Evolutionary conservation across 2,797 vertebrate genomes (phyloP).

Genomic region (Ispidina picta): DNA sequence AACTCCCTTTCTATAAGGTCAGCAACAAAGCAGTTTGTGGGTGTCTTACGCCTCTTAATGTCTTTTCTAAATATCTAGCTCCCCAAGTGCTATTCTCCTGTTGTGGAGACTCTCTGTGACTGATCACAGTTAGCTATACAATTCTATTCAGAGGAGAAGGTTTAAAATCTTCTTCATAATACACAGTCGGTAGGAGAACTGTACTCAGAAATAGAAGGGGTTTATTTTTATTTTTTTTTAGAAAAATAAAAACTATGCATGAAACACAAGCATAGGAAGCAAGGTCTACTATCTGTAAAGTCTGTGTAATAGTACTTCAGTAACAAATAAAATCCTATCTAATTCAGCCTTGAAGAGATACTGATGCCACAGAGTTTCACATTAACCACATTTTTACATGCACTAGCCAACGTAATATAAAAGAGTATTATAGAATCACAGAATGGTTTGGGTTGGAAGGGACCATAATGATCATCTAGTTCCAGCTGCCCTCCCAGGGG

Average conservation of each 20-base stretch:
- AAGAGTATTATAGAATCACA: too few species aligned
- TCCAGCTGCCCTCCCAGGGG: too few species aligned
- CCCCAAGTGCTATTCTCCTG: background rate
- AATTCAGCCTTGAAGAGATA: background rate
- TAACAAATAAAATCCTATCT: background rate
- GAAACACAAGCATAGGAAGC: background rate
- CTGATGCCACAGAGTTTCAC: background rate
- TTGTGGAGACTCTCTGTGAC: background rate
- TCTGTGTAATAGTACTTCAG: background rate
- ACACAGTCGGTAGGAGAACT: background rate
- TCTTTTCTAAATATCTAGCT: background rate
- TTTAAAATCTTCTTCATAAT: background rate
- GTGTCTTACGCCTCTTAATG: background rate
- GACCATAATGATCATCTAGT: too few species aligned
- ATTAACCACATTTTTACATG: background rate
- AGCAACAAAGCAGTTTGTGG: background rate
- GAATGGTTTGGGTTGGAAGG: too few species aligned
- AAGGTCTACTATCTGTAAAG: background rate
- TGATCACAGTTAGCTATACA: background rate
- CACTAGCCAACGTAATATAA: background rate
- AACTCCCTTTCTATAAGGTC: slow-evolving; percentile 2
- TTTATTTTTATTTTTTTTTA: too few species aligned
- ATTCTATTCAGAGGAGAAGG: background rate
- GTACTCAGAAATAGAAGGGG: background rate
- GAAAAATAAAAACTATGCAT: background rate